phyloP scores from a whole-genome alignment of 2,888 invertebrate species.

The Cryptophagus acutangulus region DNA sequence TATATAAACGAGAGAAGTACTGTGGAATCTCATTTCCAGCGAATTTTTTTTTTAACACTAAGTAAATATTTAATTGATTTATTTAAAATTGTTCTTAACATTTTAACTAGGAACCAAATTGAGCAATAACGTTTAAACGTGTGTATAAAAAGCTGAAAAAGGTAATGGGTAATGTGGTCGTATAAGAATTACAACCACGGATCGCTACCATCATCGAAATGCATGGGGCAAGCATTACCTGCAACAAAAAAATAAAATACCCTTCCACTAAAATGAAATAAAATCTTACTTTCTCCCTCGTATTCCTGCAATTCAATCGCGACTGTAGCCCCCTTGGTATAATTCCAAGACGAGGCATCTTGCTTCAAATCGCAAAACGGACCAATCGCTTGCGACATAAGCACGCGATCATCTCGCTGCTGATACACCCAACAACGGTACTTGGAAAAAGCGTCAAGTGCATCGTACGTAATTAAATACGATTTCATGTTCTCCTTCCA shows the following conservation, averaged over 20 bases:
- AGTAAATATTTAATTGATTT: too few relatives aligned
- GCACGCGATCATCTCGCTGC: constrained; percentile 84
- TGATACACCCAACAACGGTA: constrained; percentile 99
- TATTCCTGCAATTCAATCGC: constrained; percentile 87
- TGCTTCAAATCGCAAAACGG: constrained; percentile 87
- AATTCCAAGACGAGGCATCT: constrained; percentile 82
- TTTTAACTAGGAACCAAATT: too few relatives aligned
- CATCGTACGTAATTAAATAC: constrained; percentile 92
- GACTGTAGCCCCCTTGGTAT: constrained; percentile 89
- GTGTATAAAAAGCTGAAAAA: too few relatives aligned
- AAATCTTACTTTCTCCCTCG: constrained; percentile 75
- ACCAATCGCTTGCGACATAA: constrained; percentile 81
- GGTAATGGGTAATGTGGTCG: too few relatives aligned
- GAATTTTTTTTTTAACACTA: too few relatives aligned
- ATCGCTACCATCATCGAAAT: constrained; percentile 89
- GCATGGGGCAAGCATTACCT: constrained; percentile 95
- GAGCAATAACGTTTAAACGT: too few relatives aligned
- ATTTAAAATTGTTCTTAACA: too few relatives aligned
- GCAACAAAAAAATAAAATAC: constrained; percentile 29
- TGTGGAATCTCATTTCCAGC: too few relatives aligned
- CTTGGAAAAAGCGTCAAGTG: constrained; percentile 89
- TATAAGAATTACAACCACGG: too few relatives aligned
- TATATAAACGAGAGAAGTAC: too few relatives aligned
- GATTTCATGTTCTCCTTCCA: constrained; percentile 98
- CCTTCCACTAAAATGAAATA: neutral